Evolutionary conservation across 2,113 vertebrate species (phyloP).

Genomic region (Alces alces): DNA sequence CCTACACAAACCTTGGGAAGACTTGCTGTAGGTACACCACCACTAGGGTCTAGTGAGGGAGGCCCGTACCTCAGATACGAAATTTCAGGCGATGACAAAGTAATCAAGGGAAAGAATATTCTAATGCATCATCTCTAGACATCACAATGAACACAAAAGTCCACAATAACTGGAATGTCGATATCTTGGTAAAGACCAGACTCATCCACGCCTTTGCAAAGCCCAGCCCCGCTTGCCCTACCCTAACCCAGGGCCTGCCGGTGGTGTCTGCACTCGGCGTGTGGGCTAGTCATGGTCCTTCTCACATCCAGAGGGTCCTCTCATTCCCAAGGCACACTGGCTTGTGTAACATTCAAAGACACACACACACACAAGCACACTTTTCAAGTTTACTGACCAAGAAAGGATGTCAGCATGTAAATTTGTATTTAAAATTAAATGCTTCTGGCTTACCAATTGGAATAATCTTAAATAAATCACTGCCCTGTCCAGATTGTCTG

Average conservation of each 20-base stretch:
- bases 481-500: neutral
- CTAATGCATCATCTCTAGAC: neutral
- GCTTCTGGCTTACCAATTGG: neutral
- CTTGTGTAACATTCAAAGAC: neutral
- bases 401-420: neutral
- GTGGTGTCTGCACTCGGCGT: too few species aligned
- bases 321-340: neutral
- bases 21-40: neutral
- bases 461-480: neutral
- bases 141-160: neutral
- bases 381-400: neutral
- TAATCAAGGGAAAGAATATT: neutral
- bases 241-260: neutral
- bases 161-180: neutral
- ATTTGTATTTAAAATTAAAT: neutral
- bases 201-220: neutral
- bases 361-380: neutral
- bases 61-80: neutral
- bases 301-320: neutral
- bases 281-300: neutral
- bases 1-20: neutral
- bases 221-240: neutral
- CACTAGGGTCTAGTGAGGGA: neutral
- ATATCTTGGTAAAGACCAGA: neutral
- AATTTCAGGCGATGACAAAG: neutral